These are phyloP conservation scores for Synaphobranchus kaupii DNA, from an alignment of 2,797 vertebrate genomes.

Conservation along the genomic window DNA sequence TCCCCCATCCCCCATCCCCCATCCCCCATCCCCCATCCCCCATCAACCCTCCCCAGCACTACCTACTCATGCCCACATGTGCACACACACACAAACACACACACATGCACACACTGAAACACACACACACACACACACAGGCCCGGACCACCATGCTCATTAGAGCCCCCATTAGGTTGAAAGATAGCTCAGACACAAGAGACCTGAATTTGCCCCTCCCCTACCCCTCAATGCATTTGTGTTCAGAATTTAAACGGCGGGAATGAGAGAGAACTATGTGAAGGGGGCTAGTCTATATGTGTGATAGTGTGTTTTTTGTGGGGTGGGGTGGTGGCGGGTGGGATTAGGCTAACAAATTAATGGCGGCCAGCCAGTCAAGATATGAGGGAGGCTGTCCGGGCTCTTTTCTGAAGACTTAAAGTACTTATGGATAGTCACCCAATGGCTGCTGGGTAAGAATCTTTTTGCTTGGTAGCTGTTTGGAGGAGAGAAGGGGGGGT, in stretches of 20 bases:
- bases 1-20: slow-evolving; percentile 46
- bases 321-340: not conserved
- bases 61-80: not conserved
- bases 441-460: not conserved
- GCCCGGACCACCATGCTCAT: slow-evolving; percentile 38
- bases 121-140: slow-evolving; percentile 29
- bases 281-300: not conserved
- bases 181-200: slow-evolving; percentile 61
- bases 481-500: not conserved
- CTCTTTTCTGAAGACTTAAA: slow-evolving; percentile 21
- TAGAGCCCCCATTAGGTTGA: slow-evolving; percentile 51
- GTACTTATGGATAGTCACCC: not conserved
- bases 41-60: not conserved
- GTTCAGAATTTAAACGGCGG: not conserved
- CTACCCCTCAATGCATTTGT: not conserved
- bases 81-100: slow-evolving; percentile 35
- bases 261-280: not conserved
- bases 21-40: slow-evolving; percentile 48
- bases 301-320: not conserved
- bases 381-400: not conserved
- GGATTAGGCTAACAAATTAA: not conserved
- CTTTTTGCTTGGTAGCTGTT: not conserved
- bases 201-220: slow-evolving; percentile 6
- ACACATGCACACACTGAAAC: slow-evolving; percentile 27
- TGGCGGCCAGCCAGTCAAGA: not conserved